Evolutionary conservation across 2,888 invertebrate genomes (phyloP), one percentile per base, ranked within the genome.

Genomic region (Dryococelus australis): DNA sequence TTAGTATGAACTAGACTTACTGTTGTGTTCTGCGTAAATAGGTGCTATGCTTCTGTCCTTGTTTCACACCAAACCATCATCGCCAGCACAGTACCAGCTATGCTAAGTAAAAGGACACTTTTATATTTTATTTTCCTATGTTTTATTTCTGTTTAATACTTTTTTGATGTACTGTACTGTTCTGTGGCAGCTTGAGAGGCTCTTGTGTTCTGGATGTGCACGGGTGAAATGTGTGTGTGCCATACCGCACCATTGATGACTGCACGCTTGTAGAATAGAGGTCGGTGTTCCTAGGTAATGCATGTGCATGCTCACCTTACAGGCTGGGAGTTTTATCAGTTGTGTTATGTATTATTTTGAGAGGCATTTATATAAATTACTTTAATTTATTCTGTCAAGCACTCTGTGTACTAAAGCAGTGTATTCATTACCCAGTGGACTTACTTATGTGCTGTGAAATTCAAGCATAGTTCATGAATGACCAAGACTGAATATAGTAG

Each of bases 151-250:
- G 53, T 80, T 20, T 43, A 47, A 84, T 83, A 51, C 84, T 81
- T 65, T 85, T 85, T 27, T 87, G 53, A 43, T 85, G 53, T 87
- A 86, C 35, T 35, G 35, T 35, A 28, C 28, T 83, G 28, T 83
- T 83, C 94, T 94, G 4, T 28, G 94, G 91, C 94, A 95, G 95
- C 94, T 95, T 94, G 95, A 95, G 94, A 95, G 94, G 93, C 95
- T 95, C 94, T 94, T 95, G 94, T 95, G 95, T 94, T 94, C 94
- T 93, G 94, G 94, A 91, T 95, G 95, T 94, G 94, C 94, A 93
- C 94, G 94, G 92, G 93, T 95, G 92, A 95, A 95, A 93, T 95
- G 95, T 92, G 93, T 93, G 92, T 95, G 95, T 92, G 53, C 43
- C 43, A 43, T 79, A 8, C 83, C 83, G 16, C 83, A 28, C 28